phyloP scores from a whole-genome alignment of 2,113 vertebrate genomes.

The Hydropotes inermis region DNA sequence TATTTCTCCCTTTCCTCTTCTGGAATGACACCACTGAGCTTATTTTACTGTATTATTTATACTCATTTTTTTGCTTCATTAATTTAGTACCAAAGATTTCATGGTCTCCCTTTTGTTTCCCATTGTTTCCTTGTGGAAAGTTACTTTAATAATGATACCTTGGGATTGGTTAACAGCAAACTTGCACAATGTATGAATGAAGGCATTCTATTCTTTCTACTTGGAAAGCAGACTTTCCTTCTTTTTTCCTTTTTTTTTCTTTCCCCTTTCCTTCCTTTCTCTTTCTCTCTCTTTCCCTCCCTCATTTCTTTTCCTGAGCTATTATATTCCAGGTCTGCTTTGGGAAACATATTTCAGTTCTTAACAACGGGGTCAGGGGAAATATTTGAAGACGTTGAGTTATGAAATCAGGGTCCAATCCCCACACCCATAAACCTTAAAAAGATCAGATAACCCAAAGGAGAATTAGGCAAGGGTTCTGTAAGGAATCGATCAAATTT shows the following conservation, averaged over 20 bases:
- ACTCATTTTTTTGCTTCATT: not conserved
- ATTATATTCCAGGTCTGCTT: not conserved
- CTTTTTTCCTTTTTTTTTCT: too few species aligned
- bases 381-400: not conserved
- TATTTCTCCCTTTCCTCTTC: not conserved
- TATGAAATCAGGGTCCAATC: not conserved
- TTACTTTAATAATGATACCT: not conserved
- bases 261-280: not conserved
- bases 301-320: not conserved
- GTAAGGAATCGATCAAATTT: not conserved
- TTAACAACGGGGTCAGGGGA: not conserved
- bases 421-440: not conserved
- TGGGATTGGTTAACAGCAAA: not conserved
- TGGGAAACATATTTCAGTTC: not conserved
- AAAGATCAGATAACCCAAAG: not conserved
- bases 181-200: not conserved
- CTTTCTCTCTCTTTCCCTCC: fast-evolving
- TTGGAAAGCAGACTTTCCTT: not conserved
- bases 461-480: not conserved
- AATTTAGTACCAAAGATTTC: not conserved
- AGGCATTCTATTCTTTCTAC: not conserved
- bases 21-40: not conserved
- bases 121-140: not conserved
- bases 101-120: not conserved
- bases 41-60: not conserved